Evolutionary conservation across 2,888 invertebrate genomes (phyloP), one percentile per base, ranked within the genome.

Genomic region (Hirtodrosophila alboralis): DNA sequence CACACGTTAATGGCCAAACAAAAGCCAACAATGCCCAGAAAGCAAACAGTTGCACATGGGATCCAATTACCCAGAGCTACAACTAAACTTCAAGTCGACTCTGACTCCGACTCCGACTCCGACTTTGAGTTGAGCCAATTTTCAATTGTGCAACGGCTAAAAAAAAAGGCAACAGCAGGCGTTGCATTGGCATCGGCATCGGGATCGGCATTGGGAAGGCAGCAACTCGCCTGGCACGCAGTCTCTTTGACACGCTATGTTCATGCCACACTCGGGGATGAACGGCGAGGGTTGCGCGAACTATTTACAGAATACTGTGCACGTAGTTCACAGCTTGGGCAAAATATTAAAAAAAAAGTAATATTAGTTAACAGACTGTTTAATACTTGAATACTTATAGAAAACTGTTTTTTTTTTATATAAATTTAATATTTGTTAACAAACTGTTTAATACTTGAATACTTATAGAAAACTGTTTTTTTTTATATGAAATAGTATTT

Each of bases 31-130:
- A 49, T 52, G 51, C 16, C n/a, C 51, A 47, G 48, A 73, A 73
- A 64, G 75, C 74, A 83, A 84, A 79, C 84, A 85, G 86, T 84
- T 84, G 81, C 81, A 75, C 76, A 75, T 43, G 74, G 73, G 65
- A 84, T 81, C 84, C 79, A 86, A 84, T 81, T 81, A 84, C 84
- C 43, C 38, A 26, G 26, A 26, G 44, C n/a, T n/a, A 33, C 26
- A 33, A 10, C 8, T 38, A 45, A 45, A 21, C 37, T 43, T 47
- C 36, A 16, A 38, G 31, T 52, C 57, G 28, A 16, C 36, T 27
- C 30, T 41, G 36, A 21, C 37, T 21, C 34, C 21, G 36, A 10
- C 21, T 37, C 5, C 8, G 31, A 16, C 18, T 44, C 18, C 14
- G 31, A 51, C 44, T 12, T 18, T 53, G 71, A 49, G 49, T 58